Evolutionary conservation across 2,113 vertebrate genomes (phyloP).

Genomic region (Perca fluviatilis): DNA sequence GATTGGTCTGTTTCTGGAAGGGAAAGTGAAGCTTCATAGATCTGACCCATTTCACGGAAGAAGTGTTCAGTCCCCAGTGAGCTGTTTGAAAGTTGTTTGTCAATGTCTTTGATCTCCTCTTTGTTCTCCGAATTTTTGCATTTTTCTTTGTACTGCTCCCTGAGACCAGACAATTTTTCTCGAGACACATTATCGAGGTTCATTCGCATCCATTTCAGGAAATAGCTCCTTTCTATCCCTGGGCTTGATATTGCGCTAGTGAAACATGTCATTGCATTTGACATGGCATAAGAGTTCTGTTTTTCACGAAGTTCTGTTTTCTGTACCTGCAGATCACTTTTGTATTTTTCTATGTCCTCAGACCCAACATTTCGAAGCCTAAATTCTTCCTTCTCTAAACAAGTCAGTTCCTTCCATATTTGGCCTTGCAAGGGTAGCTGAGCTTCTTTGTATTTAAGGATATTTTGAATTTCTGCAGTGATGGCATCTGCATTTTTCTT

Average conservation of each 20-base stretch:
- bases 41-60: constrained; percentile 87
- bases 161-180: constrained; percentile 45
- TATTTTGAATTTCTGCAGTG: constrained; percentile 52
- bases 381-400: constrained; percentile 76
- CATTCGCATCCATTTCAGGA: constrained; percentile 80
- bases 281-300: constrained; percentile 54
- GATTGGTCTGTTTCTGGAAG: constrained; percentile 21
- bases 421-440: constrained; percentile 71
- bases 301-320: constrained; percentile 45
- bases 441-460: constrained; percentile 64
- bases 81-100: constrained; percentile 74
- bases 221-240: constrained; percentile 66
- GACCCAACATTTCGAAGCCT: constrained; percentile 61
- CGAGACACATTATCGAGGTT: constrained; percentile 72
- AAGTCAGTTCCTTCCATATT: constrained; percentile 74
- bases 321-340: constrained; percentile 49
- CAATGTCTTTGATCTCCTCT: constrained; percentile 67
- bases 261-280: constrained; percentile 70
- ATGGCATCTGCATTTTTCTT: constrained; percentile 66
- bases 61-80: constrained; percentile 87
- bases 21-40: constrained; percentile 83
- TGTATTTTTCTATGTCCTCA: constrained; percentile 67
- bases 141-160: constrained; percentile 67
- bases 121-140: constrained; percentile 56
- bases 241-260: constrained; percentile 57